Evolutionary conservation across 2,113 vertebrate genomes (phyloP).

Genomic region (Bos indicus): DNA sequence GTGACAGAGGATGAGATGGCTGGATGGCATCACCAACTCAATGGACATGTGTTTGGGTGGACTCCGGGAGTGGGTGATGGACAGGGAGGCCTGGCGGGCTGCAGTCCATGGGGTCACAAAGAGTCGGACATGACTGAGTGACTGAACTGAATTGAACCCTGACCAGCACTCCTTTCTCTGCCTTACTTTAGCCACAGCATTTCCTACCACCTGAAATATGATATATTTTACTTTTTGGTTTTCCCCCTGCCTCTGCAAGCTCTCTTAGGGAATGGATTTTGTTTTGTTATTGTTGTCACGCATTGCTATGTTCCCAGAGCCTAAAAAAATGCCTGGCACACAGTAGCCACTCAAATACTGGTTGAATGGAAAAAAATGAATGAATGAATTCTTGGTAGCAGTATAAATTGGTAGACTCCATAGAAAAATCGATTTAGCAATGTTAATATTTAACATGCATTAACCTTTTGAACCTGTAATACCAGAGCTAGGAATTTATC

Average conservation of each 20-base stretch:
- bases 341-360: neutral
- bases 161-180: neutral
- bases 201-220: neutral
- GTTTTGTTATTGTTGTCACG: neutral
- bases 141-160: neutral
- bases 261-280: neutral
- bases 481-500: neutral
- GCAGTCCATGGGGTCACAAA: neutral
- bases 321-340: neutral
- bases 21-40: neutral
- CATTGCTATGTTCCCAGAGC: neutral
- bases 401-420: neutral
- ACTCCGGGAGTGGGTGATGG: neutral
- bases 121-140: rapidly evolving
- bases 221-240: neutral
- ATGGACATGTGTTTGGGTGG: neutral
- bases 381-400: neutral
- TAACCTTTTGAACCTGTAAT: neutral
- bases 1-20: neutral
- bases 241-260: neutral
- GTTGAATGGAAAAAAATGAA: neutral
- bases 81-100: neutral
- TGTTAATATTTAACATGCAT: neutral
- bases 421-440: neutral
- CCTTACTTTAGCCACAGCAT: neutral